Base-by-base conservation (phyloP, 2,888 invertebrate genomes). In the Netelia inedita region DNA sequence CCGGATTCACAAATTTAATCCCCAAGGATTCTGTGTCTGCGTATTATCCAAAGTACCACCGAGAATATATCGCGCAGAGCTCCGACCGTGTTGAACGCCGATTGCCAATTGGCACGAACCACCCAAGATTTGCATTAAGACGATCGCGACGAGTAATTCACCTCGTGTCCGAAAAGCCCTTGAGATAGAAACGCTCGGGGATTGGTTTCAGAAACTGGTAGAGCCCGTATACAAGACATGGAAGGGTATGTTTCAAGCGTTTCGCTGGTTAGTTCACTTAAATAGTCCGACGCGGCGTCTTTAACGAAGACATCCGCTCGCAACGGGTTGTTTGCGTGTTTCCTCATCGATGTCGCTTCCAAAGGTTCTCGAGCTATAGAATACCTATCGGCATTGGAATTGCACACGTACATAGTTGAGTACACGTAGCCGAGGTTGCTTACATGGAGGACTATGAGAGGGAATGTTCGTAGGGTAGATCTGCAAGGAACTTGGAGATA, bases 221-320 rank as follows among this genome's bases (percentile, higher is more conserved):
- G 28, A n/a, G 71, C 14, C 43, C 63, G 73, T 21, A 53, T 78
- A 55, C 43, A 68, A 55, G 35, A n/a, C 28, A 65, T 16, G 11
- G 23, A 14, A 19, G 41, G 14, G 59, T 41, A 46, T 61, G 82
- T 75, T 82, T 66, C 71, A 46, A 71, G 57, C 43, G 66, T 75
- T 82, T 35, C 35, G n/a, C 63, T 43, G 63, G 23, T 78, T 61
- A 69, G 46, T 83, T 76, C 71, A 74, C 79, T 71, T 23, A 53
- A 23, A 79, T 50, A 55, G 79, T 57, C 65, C 74, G 43, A 59
- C 66, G 57, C 9, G 43, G 66, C 50, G 69, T 53, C 55, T 75
- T 79, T 72, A 83, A 83, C 71, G 83, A 83, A 81, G 84, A 76
- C 73, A 76, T 82, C 74, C 74, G 59, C 50, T 71, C 2, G 57